Percentiles rank a stretch among this genome's conserved stretches.
phyloP scores from a whole-genome alignment of 2,888 invertebrate species.

The Stenoptilia bipunctidactyla region DNA sequence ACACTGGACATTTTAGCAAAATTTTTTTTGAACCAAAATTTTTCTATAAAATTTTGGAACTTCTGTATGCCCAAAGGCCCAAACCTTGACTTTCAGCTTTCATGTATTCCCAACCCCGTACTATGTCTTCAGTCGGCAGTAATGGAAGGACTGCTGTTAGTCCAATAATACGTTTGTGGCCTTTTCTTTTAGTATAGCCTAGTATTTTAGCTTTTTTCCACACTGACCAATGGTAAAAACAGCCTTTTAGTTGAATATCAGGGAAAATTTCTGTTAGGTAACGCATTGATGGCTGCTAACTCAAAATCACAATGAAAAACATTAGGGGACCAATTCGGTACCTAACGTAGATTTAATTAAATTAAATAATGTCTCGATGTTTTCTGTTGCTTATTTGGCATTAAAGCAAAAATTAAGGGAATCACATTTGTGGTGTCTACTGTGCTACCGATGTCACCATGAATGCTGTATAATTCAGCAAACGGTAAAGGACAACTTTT shows the following conservation, averaged over 20 bases:
- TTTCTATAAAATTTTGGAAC: background rate
- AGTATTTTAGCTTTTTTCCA: slow-evolving; percentile 6
- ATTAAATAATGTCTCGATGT: background rate
- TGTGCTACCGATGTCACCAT: slow-evolving; percentile 10
- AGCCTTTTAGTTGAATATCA: slow-evolving; percentile 5
- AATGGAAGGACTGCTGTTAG: slow-evolving; percentile 5
- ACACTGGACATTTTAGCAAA: background rate
- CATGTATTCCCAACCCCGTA: slow-evolving; percentile 1
- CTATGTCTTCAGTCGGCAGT: slow-evolving; percentile 5
- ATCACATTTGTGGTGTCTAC: slow-evolving; percentile 9
- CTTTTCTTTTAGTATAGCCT: background rate
- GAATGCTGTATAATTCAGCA: slow-evolving; percentile 11
- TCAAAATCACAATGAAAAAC: slow-evolving; percentile 12
- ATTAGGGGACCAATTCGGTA: slow-evolving; percentile 9
- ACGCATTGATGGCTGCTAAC: slow-evolving; percentile 6
- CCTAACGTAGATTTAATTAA: background rate
- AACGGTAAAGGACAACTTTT: slow-evolving; percentile 10
- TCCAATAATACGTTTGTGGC: slow-evolving; percentile 3
- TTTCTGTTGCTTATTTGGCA: slow-evolving; percentile 8
- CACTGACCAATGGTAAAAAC: slow-evolving; percentile 7
- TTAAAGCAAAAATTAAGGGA: slow-evolving; percentile 10
- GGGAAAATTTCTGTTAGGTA: slow-evolving; percentile 2
- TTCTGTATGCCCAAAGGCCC: background rate
- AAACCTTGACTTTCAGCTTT: background rate
- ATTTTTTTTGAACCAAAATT: background rate